Evolutionary conservation across 1,140 invertebrate genomes (phyloP), one percentile per base, ranked within the genome.

Genomic region (Nautilus pompilius): DNA sequence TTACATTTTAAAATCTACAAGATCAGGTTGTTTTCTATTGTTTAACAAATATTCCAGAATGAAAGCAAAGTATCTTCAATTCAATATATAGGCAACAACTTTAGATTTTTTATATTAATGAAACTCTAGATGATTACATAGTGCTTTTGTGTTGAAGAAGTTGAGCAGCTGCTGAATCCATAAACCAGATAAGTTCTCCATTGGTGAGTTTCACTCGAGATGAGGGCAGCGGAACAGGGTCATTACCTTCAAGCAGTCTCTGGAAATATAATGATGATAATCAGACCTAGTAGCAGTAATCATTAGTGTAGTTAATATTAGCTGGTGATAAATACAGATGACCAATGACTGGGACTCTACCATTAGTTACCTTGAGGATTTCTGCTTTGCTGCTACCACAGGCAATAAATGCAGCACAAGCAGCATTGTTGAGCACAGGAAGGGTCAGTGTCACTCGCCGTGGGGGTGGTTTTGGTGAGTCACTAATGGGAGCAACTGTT

Each of bases 401-500:
- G 3, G 90, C 86, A 26, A 93, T 89, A 85, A 99, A 97, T 58
- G 93, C 87, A 73, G 90, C 91, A 74, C 87, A 85, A 60, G 86
- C 87, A 8, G 95, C 91, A 81, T 91, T 91, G 77, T 98, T 98
- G 17, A 99, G 88, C 5, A 96, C 90, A 5, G 94, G 92, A 64
- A 93, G 90, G 2, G 96, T 99, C 46, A 99, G 82, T 2, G 96
- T 99, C 10, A 99, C 89, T 64, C 97, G 86, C 53, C 84, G 84
- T 8, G 93, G 90, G 4, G 97, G 97, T 59, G 94, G 95, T 83
- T 99, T 99, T 0, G 97, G 97, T 0, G 96, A 98, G 83, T 99
- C 91, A 2, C 85, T 87, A 55, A 99, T 92, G 1, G 90, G 81
- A 29, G 92, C 92, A 4, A 98, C 90, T 86, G 93, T 91, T 13